Conservation (phyloP, 2,888 invertebrate genomes). For the Ethmia dodecea region DNA sequence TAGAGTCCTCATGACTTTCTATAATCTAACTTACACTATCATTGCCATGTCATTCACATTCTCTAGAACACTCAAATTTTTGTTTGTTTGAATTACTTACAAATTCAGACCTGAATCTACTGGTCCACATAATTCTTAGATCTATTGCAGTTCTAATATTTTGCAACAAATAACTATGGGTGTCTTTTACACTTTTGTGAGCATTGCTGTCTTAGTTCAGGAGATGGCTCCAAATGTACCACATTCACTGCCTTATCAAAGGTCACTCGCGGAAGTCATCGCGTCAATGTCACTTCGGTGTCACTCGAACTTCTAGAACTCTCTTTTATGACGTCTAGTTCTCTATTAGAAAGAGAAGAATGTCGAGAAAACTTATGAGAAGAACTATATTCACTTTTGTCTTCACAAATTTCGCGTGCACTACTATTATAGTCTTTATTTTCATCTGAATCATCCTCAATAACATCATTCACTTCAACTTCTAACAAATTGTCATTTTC, state of each 20-base stretch:
- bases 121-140: constrained; percentile 34
- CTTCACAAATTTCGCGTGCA: constrained; percentile 54
- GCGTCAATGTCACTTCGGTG: constrained; percentile 71
- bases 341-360: constrained; percentile 69
- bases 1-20: too few species aligned
- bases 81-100: too few species aligned
- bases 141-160: constrained; percentile 23
- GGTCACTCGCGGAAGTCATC: constrained; percentile 72
- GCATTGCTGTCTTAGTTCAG: constrained; percentile 40
- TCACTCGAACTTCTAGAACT: constrained; percentile 75
- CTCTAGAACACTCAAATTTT: too few species aligned
- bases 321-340: constrained; percentile 72
- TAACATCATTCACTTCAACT: constrained; percentile 63
- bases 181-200: constrained; percentile 42
- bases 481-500: constrained; percentile 63
- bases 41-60: too few species aligned
- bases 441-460: constrained; percentile 58
- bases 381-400: constrained; percentile 61
- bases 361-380: constrained; percentile 65
- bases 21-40: too few species aligned
- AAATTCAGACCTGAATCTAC: constrained; percentile 50
- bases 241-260: constrained; percentile 63
- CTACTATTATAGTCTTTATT: constrained; percentile 49
- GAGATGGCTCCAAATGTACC: constrained; percentile 55
- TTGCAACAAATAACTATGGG: constrained; percentile 32